Base-by-base conservation (phyloP, 2,797 vertebrate species). In the Schizopygopsis malacanthus region DNA sequence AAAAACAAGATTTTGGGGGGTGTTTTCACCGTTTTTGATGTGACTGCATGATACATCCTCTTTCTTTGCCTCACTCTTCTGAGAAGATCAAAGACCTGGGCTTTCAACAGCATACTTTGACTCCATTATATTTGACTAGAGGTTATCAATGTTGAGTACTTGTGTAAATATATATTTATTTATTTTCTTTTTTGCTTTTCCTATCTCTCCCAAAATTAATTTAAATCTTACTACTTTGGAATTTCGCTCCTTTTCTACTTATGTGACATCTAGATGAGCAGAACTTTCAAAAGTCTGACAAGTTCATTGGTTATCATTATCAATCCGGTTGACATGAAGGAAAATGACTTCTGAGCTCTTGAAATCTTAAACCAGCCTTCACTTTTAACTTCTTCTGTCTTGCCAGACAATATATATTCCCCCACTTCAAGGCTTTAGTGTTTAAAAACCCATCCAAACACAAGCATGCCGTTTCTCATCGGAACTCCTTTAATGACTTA, bases 111-210 rank as follows among this genome's bases (percentile, higher is more conserved):
- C 54, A n/a, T 28, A 63, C 56, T 75, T 83, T 63, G 61, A 50
- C 11, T 50, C 56, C 25, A 83, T 83, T 83, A 83, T 75, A 75
- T 83, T 50, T 65, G 43, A 83, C 81, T 63, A 61, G 43, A 12
- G 43, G 12, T 75, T 75, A 83, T 83, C 69, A 47, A 6, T 13
- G 71, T 25, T 75, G 54, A 39, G 41, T 63, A 75, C 20, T 56
- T 73, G 69, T 41, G 20, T 73, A 61, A 37, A 82, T 82, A 56
- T 28, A 20, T 72, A 56, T 71, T 7, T 20, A 82, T 71, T 71
- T 39, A 6, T 54, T 59, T 56, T 3, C 2, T 22, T 56, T 43
- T 43, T 72, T 33, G 1, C 18, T 47, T 82, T 61, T 22, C 56
- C 39, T 56, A 28, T n/a, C 10, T 20, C 16, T n/a, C 10, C 37